Base-by-base conservation (phyloP, 1,140 invertebrate species). In the Drosophila nannoptera region DNA sequence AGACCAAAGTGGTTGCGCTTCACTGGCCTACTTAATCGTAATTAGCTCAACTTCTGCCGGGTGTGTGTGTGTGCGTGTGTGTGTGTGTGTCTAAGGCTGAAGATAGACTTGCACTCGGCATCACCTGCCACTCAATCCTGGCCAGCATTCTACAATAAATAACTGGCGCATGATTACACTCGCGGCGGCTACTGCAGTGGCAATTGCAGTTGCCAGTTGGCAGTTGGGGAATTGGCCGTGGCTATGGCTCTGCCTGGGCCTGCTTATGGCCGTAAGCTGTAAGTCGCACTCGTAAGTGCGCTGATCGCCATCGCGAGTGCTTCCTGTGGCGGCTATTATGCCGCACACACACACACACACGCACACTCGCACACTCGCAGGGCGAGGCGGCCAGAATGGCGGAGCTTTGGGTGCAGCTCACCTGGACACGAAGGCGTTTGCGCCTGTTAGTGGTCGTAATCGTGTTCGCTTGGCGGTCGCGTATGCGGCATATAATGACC, bases 281-380 rank as follows among this genome's bases (percentile, higher is more conserved):
- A 50, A 22, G 40, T 63, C 33, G 65, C 58, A 38, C 29, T 77
- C 60, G 69, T 77, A 83, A 84, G 76, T 83, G 78, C 69, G 78
- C 78, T 76, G 80, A 83, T 83, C 73, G 77, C 80, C 80, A 86
- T 83, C 80, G 80, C 80, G 73, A 83, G 69, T 83, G 81, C 80
- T 83, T 83, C 80, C 80, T 83, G 81, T 80, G 61, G 22, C 53
- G 54, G 50, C 70, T 73, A 61, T 75, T 72, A 71, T 60, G 31
- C 9, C 56, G 16, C 43, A 60, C 56, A 67, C 46, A 67, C 43
- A 66, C 29, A 55, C 42, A 35, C 9, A 40, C 35, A 48, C 32
- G 38, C 40, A 42, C 31, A 45, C 29, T 22, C 42, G 22, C 32
- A 40, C 22, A 61, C 29, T 33, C 29, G 11, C 22, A 62, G 74